Conservation (phyloP, 2,113 vertebrate species). For the Odocoileus hemionus region DNA sequence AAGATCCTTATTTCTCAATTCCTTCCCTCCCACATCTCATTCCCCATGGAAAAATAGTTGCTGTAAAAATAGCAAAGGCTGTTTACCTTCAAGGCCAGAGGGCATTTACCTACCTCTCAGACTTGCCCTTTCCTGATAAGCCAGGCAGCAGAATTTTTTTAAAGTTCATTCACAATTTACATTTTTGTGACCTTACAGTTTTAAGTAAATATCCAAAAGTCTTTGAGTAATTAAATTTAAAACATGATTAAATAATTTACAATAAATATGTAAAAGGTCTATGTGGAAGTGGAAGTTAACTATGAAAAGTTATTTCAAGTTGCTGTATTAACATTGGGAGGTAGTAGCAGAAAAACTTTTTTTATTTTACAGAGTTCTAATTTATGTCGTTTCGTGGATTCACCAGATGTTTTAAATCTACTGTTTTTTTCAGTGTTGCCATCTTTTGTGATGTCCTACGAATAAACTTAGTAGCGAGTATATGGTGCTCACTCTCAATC, state of each 20-base stretch:
- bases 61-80: background rate
- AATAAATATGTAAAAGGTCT: background rate
- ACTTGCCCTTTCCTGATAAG: slow-evolving; percentile 40
- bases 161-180: background rate
- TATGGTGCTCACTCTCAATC: background rate
- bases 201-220: slow-evolving; percentile 3
- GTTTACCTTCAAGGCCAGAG: slow-evolving; percentile 26
- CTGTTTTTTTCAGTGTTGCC: background rate
- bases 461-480: background rate
- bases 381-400: background rate
- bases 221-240: background rate
- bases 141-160: background rate
- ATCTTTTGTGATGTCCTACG: background rate
- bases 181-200: background rate
- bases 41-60: background rate
- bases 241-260: background rate
- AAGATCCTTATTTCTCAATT: slow-evolving; percentile 8
- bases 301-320: slow-evolving; percentile 9
- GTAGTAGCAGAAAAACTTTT: background rate
- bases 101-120: background rate
- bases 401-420: background rate
- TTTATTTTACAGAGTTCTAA: background rate
- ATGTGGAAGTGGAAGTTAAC: background rate
- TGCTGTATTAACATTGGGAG: background rate
- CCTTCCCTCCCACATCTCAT: background rate